A percentile compares a stretch with the other conserved stretches of the same genome.
phyloP scores from a whole-genome alignment of 1,140 invertebrate genomes.

The Drosophila mojavensis region DNA sequence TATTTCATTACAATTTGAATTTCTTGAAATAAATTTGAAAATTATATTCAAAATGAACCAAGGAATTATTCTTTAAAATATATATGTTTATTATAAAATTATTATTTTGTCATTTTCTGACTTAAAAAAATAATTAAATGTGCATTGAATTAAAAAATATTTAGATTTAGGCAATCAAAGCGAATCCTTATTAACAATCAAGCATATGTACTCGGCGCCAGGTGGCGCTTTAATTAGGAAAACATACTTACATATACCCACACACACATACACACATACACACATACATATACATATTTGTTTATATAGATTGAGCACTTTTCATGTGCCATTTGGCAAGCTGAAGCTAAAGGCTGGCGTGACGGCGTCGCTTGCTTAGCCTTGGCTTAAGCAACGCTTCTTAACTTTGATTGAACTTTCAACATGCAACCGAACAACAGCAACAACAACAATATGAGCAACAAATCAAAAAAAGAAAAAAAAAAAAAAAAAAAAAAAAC shows the following conservation, averaged over 20 bases:
- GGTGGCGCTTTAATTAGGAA: constrained; percentile 23
- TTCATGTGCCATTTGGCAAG: constrained; percentile 5
- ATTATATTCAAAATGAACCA: too few relatives aligned
- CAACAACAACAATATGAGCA: constrained; percentile 38
- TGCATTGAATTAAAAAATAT: too few relatives aligned
- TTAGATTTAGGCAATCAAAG: too few relatives aligned
- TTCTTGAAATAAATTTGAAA: too few relatives aligned
- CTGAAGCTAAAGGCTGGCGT: constrained; percentile 26
- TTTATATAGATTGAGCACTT: constrained; percentile 35
- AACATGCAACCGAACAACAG: constrained; percentile 62
- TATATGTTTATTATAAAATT: too few relatives aligned
- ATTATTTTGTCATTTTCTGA: too few relatives aligned
- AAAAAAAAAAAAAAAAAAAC: constrained; percentile 51
- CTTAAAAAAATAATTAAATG: too few relatives aligned
- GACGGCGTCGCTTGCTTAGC: constrained; percentile 50
- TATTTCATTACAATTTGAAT: too few relatives aligned
- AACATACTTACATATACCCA: neutral
- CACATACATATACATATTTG: neutral
- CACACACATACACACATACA: neutral
- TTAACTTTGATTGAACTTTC: constrained; percentile 81
- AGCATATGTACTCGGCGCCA: neutral
- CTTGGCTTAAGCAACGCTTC: constrained; percentile 70
- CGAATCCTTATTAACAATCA: too few relatives aligned
- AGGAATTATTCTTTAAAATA: too few relatives aligned
- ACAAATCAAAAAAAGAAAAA: constrained; percentile 52